These are phyloP conservation scores for Catotricha subobsoleta DNA, from an alignment of 2,888 invertebrate genomes.

Conservation along the genomic window DNA sequence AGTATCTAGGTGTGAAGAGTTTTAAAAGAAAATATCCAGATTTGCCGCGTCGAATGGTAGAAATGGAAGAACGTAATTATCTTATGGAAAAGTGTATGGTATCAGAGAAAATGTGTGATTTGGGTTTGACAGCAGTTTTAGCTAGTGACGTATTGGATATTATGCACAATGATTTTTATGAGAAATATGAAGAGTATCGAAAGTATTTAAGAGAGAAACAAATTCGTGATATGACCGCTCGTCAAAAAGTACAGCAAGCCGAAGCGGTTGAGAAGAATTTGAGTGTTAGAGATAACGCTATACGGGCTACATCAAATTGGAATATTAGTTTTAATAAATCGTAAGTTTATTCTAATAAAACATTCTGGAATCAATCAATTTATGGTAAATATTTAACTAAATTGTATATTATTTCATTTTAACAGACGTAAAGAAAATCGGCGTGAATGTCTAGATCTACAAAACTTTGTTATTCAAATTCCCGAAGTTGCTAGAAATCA, in stretches of 20 bases:
- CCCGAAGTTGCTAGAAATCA: conserved; percentile 37
- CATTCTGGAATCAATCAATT: neutral
- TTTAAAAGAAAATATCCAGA: conserved; percentile 95
- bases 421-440: conserved; percentile 47
- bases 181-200: conserved; percentile 82
- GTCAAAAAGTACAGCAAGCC: conserved; percentile 39
- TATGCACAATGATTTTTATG: conserved; percentile 88
- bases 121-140: conserved; percentile 77
- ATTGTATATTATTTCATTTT: conserved; percentile 1
- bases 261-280: conserved; percentile 30
- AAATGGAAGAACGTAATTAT: conserved; percentile 81
- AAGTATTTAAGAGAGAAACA: conserved; percentile 38
- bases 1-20: conserved; percentile 86
- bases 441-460: conserved; percentile 75
- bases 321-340: conserved; percentile 67
- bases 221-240: conserved; percentile 46
- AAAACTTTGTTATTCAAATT: conserved; percentile 71
- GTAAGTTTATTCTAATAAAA: conserved; percentile 16
- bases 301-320: conserved; percentile 74
- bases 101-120: conserved; percentile 79
- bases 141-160: conserved; percentile 89
- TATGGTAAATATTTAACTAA: neutral
- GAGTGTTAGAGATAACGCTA: conserved; percentile 53
- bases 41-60: conserved; percentile 61
- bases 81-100: conserved; percentile 68